Percentiles rank a stretch among this genome's conserved stretches.
phyloP scores from a whole-genome alignment of 2,113 vertebrate genomes.

The Apodemus sylvaticus region DNA sequence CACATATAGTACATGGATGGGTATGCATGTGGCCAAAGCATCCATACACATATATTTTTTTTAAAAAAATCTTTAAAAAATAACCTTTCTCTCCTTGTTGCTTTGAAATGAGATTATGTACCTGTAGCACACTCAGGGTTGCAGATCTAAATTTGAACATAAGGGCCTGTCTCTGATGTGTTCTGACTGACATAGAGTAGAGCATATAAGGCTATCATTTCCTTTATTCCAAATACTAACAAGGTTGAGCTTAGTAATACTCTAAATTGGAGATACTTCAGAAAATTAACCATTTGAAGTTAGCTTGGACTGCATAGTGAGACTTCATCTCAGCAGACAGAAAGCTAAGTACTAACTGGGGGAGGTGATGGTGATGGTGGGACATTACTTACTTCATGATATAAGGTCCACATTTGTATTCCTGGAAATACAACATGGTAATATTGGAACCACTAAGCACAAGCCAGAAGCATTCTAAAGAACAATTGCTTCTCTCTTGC shows the following conservation, averaged over 20 bases:
- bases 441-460: background rate
- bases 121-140: background rate
- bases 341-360: background rate
- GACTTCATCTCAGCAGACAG: background rate
- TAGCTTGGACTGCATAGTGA: background rate
- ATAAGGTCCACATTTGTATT: background rate
- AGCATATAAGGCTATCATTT: background rate
- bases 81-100: background rate
- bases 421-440: background rate
- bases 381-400: constrained; percentile 30
- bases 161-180: background rate
- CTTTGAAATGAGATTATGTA: background rate
- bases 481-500: background rate
- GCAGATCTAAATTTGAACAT: background rate
- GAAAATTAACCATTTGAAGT: background rate
- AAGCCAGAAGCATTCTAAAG: constrained; percentile 31
- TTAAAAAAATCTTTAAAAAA: background rate
- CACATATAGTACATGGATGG: background rate
- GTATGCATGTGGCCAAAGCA: background rate
- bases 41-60: background rate
- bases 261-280: background rate
- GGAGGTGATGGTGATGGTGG: background rate
- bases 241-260: background rate
- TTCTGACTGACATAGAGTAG: background rate
- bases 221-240: background rate